Evolutionary conservation across 2,888 invertebrate species (phyloP).

Genomic region (Agrochola macilenta): DNA sequence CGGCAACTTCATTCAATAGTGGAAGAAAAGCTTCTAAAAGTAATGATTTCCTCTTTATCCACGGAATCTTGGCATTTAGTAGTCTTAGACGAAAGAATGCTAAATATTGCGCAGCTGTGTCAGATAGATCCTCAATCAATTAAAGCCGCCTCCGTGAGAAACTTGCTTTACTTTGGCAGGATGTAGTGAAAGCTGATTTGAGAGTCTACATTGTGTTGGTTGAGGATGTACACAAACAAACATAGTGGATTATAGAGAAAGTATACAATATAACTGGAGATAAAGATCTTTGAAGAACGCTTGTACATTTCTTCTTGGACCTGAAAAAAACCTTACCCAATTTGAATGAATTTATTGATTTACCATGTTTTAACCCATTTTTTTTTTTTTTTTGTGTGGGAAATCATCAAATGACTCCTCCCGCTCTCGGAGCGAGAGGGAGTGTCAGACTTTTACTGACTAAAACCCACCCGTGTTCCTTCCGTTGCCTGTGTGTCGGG

Average conservation of each 20-base stretch:
- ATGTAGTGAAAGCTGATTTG: conserved; percentile 44
- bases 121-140: conserved; percentile 41
- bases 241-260: background rate
- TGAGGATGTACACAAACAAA: conserved; percentile 6
- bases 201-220: conserved; percentile 22
- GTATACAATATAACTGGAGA: background rate
- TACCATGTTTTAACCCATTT: too few species aligned
- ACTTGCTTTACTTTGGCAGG: conserved; percentile 39
- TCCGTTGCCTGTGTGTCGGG: too few species aligned
- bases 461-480: too few species aligned
- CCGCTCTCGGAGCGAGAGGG: too few species aligned
- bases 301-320: background rate
- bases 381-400: too few species aligned
- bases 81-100: conserved; percentile 28
- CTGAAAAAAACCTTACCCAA: background rate
- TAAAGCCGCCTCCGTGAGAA: conserved; percentile 30
- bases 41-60: conserved; percentile 10
- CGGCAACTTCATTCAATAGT: background rate
- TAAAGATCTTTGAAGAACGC: background rate
- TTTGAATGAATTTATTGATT: background rate
- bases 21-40: conserved; percentile 1
- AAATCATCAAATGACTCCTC: too few species aligned
- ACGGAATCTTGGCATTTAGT: conserved; percentile 11
- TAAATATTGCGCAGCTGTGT: conserved; percentile 9
- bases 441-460: too few species aligned